Evolutionary conservation across 92 coral and sea anemone species (phyloP).

Genomic region (Epizoanthus stellaris): DNA sequence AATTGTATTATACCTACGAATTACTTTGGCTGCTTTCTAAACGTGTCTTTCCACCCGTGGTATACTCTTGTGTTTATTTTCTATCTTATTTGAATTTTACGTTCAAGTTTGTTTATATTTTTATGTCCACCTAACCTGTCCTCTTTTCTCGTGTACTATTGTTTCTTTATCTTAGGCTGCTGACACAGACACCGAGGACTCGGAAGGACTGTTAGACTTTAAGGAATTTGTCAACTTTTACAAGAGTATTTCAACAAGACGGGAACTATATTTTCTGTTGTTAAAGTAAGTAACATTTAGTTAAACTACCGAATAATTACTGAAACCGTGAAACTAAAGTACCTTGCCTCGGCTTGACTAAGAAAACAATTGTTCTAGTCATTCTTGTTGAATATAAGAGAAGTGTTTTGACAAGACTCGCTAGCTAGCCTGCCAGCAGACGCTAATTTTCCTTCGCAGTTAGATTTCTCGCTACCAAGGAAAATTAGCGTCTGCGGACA

Average conservation of each 20-base stretch:
- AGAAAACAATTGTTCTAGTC: too few relatives aligned
- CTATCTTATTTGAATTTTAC: too few relatives aligned
- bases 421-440: too few relatives aligned
- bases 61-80: neutral
- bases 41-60: too few relatives aligned
- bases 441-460: too few relatives aligned
- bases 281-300: slow-evolving; percentile 54
- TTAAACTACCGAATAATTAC: neutral
- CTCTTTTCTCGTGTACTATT: neutral
- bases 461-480: too few relatives aligned
- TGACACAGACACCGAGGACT: slow-evolving; percentile 78
- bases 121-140: neutral
- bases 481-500: too few relatives aligned
- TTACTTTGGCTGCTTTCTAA: too few relatives aligned
- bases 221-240: slow-evolving; percentile 78
- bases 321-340: neutral
- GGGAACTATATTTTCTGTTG: slow-evolving; percentile 71
- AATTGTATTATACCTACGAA: too few relatives aligned
- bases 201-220: slow-evolving; percentile 79
- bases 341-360: too few relatives aligned
- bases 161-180: slow-evolving; percentile 55
- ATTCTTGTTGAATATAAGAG: too few relatives aligned
- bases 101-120: neutral
- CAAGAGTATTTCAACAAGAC: slow-evolving; percentile 84
- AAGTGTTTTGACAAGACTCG: too few relatives aligned